Evolutionary conservation across 2,113 vertebrate genomes (phyloP), one percentile per base, ranked within the genome.

Genomic region (Callionymus lyra): DNA sequence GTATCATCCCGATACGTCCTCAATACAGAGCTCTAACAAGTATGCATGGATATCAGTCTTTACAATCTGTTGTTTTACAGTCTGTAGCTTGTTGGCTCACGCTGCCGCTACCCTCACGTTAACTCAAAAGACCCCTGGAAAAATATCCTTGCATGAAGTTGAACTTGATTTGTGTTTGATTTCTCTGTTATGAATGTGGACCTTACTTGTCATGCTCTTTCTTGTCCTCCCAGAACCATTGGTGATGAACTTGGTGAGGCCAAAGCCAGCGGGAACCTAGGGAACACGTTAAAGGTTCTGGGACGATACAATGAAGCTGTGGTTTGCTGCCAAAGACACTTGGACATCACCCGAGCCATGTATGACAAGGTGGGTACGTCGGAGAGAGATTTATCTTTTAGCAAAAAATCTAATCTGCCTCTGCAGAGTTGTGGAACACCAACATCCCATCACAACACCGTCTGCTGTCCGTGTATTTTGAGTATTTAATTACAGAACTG

Each of bases 241-340:
- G 91, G 91, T 53, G 94, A 98, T 75, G 86, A 90, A 15, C 44
- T 91, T 34, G 95, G 94, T 36, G 95, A 99, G 79, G 95, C 94
- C 34, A 99, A 99, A 90, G 95, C 94, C 50, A 98, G 94, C 42
- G 94, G 94, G 15, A 99, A 99, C 64, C 88, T 99, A 52, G 95
- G 93, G 37, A 99, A 98, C 75, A 98, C 95, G 3, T 80, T 98
- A 50, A 98, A 97, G 68, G 89, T 97, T 56, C 84, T 97, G 64
- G 90, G 95, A 12, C 90, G 91, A 38, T 99, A 93, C 70, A 90
- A 97, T 35, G 95, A 99, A 83, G 95, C 95, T 1, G 65, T 91
- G 2, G 77, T 93, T 75, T 97, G 91, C 74, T 99, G 94, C 80
- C 93, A 97, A 12, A 87, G 91, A 76, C 95, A 98, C 69, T 74